A percentile compares a stretch with the other conserved stretches of the same genome.
These are phyloP conservation scores for Argopecten irradians DNA, from an alignment of 1,140 invertebrate genomes.

Conservation along the genomic window DNA sequence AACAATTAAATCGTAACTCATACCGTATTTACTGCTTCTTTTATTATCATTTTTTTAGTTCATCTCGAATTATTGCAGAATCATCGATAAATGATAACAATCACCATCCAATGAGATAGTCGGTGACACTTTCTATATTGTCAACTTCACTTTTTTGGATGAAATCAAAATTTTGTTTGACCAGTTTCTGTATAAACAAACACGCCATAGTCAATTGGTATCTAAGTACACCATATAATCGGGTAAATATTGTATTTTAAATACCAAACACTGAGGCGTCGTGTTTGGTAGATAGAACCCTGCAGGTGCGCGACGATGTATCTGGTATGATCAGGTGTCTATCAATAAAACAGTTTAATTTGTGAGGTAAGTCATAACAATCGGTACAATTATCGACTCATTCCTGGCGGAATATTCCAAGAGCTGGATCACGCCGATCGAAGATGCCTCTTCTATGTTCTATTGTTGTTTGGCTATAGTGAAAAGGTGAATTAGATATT, in stretches of 20 bases:
- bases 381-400: slow-evolving; percentile 16
- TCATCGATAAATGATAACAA: too few relatives aligned
- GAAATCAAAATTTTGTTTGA: not conserved
- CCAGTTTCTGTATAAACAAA: not conserved
- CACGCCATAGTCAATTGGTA: not conserved
- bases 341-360: not conserved
- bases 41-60: too few relatives aligned
- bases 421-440: not conserved
- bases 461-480: not conserved
- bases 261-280: not conserved
- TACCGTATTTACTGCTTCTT: too few relatives aligned
- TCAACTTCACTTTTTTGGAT: not conserved
- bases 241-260: not conserved
- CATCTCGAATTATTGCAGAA: too few relatives aligned
- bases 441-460: not conserved
- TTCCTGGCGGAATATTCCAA: not conserved
- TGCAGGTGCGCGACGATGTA: not conserved
- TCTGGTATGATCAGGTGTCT: not conserved
- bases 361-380: not conserved
- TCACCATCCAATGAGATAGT: too few relatives aligned
- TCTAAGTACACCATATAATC: not conserved
- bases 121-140: too few relatives aligned
- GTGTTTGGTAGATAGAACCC: not conserved
- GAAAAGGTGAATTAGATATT: not conserved
- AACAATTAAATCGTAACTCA: too few relatives aligned